These are phyloP conservation scores for Staurois parvus DNA, from an alignment of 2,797 vertebrate genomes.

Conservation along the genomic window DNA sequence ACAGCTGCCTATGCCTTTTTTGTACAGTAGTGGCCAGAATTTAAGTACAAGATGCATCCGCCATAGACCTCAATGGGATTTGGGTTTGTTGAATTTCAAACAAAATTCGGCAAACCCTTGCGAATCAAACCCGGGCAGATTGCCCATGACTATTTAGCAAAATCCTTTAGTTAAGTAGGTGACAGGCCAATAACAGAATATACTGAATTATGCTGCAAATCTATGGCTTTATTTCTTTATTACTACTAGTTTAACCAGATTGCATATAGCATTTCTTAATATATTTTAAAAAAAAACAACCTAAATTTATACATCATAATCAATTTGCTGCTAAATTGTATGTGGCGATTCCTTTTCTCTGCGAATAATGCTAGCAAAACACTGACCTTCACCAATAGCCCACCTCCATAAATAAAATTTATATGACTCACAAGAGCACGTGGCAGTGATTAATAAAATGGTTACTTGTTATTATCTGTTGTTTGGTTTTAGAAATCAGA, in stretches of 20 bases:
- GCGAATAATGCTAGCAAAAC: not conserved
- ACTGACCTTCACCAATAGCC: not conserved
- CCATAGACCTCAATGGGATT: no score
- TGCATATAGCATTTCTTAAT: not conserved
- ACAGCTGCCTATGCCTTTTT: no score
- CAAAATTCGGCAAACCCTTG: no score
- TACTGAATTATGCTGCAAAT: not conserved
- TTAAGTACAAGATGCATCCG: no score
- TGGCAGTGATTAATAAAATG: constrained; percentile 78
- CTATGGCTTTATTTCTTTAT: not conserved
- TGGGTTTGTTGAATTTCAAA: no score
- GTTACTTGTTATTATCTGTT: constrained; percentile 77
- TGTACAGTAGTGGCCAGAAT: no score
- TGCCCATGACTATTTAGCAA: no score
- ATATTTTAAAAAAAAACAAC: no score
- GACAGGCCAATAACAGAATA: not conserved
- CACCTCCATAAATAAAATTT: constrained; percentile 70
- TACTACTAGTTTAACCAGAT: not conserved
- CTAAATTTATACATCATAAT: not conserved
- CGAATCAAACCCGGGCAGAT: no score
- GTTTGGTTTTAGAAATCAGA: constrained; percentile 67
- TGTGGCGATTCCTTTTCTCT: not conserved
- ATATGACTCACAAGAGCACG: constrained; percentile 64
- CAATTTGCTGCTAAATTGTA: not conserved
- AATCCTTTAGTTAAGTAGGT: not conserved